Evolutionary conservation across 2,113 vertebrate genomes (phyloP), one percentile per base, ranked within the genome.

Genomic region (Alouatta palliata): DNA sequence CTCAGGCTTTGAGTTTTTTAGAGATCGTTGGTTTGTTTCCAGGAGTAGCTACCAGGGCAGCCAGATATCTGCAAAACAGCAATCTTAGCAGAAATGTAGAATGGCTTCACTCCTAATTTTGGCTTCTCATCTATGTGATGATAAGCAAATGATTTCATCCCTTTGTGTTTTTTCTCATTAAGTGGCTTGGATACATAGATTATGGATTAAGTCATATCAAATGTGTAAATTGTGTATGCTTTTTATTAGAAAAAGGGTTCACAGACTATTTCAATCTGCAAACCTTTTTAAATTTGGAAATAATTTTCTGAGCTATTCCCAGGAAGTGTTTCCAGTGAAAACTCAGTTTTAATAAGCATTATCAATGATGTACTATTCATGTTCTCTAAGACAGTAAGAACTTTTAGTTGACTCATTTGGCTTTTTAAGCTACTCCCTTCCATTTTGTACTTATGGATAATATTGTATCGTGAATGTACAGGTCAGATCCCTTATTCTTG

Each of bases 281-380:
- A 94, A 54, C 5, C 23, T 89, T 75, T 80, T 30, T 94, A 82
- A 86, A 96, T 92, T 93, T 81, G 43, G 35, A 83, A 95, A 93
- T 45, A 12, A 71, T 61, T 96, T 87, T 79, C 20, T 80, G 83
- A 83, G 17, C 73, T 91, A 43, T 80, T 95, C 89, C 81, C n/a
- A 95, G 43, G 30, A 93, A 84, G 56, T 56, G 49, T 47, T 92
- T 85, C 27, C 58, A 89, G 25, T 94, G 79, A 88, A 95, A 94
- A 75, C 32, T 68, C 35, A 61, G 8, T 84, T 83, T 71, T 13
- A 79, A 89, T 88, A 71, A 90, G 70, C 43, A 12, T 76, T 91
- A 85, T 79, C 32, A 71, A 52, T 25, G 40, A 43, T 52, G 3
- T 27, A 68, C 56, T 32, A 23, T 37, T 79, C 30, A 54, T 8